Evolutionary conservation across 2,113 vertebrate species (phyloP).

Genomic region (Gadus chalcogrammus): DNA sequence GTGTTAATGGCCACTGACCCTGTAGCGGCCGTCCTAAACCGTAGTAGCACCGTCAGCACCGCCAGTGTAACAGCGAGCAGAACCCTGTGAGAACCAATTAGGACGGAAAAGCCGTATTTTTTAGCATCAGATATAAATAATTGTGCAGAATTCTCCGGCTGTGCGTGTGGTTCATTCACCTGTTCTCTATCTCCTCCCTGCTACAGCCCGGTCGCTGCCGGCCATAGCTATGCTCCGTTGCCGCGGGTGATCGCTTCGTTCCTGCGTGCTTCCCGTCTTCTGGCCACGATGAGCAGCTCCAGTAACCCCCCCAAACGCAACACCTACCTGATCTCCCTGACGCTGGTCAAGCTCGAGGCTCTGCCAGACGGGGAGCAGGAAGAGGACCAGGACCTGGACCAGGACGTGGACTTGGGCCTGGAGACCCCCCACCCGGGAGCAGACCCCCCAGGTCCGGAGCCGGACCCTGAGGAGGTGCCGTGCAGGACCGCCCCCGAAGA

Average conservation of each 20-base stretch:
- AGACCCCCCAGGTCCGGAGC: constrained; percentile 25
- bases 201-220: constrained; percentile 34
- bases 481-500: not conserved
- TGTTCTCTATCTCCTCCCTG: constrained; percentile 14
- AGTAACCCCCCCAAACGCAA: constrained; percentile 83
- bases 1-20: constrained; percentile 59
- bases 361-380: constrained; percentile 62
- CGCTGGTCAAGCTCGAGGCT: constrained; percentile 88
- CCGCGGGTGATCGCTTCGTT: constrained; percentile 31
- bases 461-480: not conserved
- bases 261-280: constrained; percentile 55
- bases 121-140: too few species aligned
- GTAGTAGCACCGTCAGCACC: not conserved
- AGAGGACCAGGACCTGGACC: constrained; percentile 27
- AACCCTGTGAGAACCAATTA: not conserved
- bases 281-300: constrained; percentile 74
- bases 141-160: not conserved
- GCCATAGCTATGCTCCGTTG: constrained; percentile 50
- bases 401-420: constrained; percentile 1
- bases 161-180: constrained; percentile 42
- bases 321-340: constrained; percentile 92
- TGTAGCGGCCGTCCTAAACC: constrained; percentile 43
- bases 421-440: constrained; percentile 51
- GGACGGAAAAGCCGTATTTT: constrained; percentile 3
- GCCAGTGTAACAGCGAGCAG: constrained; percentile 6